Base-by-base conservation (phyloP, 2,797 vertebrate genomes). In the Premnoplex brunnescens region DNA sequence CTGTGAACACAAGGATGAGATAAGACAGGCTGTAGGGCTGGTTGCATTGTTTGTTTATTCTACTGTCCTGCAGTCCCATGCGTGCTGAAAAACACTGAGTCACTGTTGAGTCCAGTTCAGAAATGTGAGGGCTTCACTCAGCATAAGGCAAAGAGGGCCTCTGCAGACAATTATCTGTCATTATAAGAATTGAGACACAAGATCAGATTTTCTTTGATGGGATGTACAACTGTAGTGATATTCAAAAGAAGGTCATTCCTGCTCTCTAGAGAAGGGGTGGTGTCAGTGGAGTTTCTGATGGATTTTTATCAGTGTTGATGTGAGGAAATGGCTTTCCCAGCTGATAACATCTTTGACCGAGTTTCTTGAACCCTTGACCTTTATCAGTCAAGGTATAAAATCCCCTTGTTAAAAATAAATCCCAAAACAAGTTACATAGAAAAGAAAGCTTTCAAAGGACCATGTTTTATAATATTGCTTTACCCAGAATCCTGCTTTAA, bases 91-190 rank as follows among this genome's bases (percentile, higher is more conserved):
- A 88, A 93, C 93, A 91, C 87, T 68, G 91, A 86, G 94, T 94
- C 79, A 84, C 96, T 97, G 97, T 94, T 98, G 96, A 95, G 97
- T 93, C 97, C 96, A 62, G 96, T 91, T 97, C 97, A 98, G 97
- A 97, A 97, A 97, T 63, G 97, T 97, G 97, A 98, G 98, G 97
- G 97, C 97, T 96, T 99, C 98, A 98, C 97, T 99, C 98, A 98
- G 95, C 98, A 22, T 95, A 24, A 85, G 44, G 97, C 96, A 55
- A 43, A 95, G 48, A 77, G 91, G 95, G 85, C 91, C 95, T 95
- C 97, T 97, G 91, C 93, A 97, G 97, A 95, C 97, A 96, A 96
- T 97, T 97, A 91, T 97, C 97, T 97, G 78, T 96, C 96, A 95
- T 97, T 98, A 97, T 96, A 96, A 95, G 97, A 97, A 96, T 94